Evolutionary conservation across 2,888 invertebrate species (phyloP).

Genomic region (Drosophila leonis): DNA sequence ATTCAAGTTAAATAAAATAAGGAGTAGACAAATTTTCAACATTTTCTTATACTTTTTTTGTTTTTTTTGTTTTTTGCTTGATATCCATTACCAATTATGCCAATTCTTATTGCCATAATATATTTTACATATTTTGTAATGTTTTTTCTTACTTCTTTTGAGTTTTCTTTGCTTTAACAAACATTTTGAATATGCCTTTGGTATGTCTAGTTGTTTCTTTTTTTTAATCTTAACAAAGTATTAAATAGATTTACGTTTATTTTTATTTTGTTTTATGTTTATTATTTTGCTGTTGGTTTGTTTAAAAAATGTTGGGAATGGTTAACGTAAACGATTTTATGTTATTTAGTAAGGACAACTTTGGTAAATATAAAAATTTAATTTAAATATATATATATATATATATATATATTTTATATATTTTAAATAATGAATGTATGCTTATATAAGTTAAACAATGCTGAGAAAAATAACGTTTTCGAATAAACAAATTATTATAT

Average conservation of each 20-base stretch:
- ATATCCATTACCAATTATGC: conserved; percentile 37
- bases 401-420: conserved; percentile 6
- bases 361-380: conserved; percentile 77
- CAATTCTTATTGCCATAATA: conserved; percentile 48
- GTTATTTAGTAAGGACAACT: conserved; percentile 84
- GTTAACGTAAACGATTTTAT: conserved; percentile 62
- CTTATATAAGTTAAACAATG: conserved; percentile 55
- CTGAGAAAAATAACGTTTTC: conserved; percentile 30
- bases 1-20: conserved; percentile 22
- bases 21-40: conserved; percentile 14
- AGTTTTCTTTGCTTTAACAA: conserved; percentile 38
- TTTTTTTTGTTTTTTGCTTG: background rate
- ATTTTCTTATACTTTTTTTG: background rate
- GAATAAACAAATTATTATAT: background rate
- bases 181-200: conserved; percentile 83
- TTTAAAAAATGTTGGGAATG: conserved; percentile 66
- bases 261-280: conserved; percentile 12
- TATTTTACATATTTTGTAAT: conserved; percentile 45
- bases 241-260: conserved; percentile 56
- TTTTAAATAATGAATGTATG: conserved; percentile 60
- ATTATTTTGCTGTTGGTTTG: conserved; percentile 32
- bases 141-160: conserved; percentile 19
- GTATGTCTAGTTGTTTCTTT: conserved; percentile 82
- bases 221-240: conserved; percentile 63
- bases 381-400: conserved; percentile 21